These are phyloP conservation scores for Potamilus streckersoni DNA, from an alignment of 1,140 invertebrate genomes.

Conservation along the genomic window DNA sequence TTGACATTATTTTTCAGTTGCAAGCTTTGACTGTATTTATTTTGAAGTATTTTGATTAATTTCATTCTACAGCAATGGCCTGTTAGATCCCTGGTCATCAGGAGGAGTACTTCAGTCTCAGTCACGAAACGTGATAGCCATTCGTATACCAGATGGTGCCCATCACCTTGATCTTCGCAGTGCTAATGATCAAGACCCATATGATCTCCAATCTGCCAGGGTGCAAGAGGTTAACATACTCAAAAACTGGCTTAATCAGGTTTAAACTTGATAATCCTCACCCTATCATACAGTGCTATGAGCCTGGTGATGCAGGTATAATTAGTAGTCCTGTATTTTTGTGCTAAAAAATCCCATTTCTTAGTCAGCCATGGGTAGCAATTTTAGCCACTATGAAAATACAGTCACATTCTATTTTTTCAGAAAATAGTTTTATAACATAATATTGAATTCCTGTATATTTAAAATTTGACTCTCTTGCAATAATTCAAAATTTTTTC, in stretches of 20 bases:
- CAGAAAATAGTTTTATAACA: too few species aligned
- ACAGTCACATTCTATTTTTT: too few species aligned
- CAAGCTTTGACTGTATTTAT: neutral
- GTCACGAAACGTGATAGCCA: conserved; percentile 73
- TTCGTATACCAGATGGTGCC: conserved; percentile 89
- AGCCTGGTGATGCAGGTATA: too few species aligned
- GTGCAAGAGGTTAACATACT: conserved; percentile 77
- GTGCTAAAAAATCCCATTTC: too few species aligned
- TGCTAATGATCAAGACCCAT: conserved; percentile 78
- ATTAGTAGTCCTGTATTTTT: too few species aligned
- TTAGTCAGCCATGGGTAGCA: too few species aligned
- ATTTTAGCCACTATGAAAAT: too few species aligned
- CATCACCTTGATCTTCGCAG: conserved; percentile 92
- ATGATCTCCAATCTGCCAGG: conserved; percentile 77
- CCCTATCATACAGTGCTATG: too few species aligned
- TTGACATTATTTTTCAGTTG: neutral
- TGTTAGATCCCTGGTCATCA: conserved; percentile 92
- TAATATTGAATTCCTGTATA: too few species aligned
- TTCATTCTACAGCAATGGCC: conserved; percentile 80
- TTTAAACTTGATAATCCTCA: neutral
- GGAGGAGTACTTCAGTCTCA: conserved; percentile 86
- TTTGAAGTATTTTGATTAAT: neutral
- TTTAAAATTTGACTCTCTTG: too few species aligned
- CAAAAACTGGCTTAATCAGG: conserved; percentile 72
- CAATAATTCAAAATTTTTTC: too few species aligned